Percentiles rank a stretch among this genome's conserved stretches.
Conservation (phyloP, 2,888 invertebrate species). For the Seladonia tumulorum region DNA sequence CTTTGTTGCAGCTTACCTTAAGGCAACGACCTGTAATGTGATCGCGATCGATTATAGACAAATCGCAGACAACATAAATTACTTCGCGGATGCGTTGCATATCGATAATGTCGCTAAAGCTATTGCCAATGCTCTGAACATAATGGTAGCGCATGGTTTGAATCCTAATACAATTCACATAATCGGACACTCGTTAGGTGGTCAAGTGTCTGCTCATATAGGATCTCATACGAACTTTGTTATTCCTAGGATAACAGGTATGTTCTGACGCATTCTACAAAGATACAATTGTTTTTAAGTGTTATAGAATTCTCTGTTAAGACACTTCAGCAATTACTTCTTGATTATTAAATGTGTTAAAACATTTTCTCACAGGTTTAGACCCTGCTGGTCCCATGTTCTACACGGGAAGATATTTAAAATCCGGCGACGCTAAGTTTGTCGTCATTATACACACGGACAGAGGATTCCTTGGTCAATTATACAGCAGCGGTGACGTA, state of each 20-base stretch:
- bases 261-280: constrained; percentile 13
- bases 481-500: constrained; percentile 78
- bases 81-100: constrained; percentile 59
- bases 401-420: constrained; percentile 82
- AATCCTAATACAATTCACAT: constrained; percentile 70
- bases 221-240: constrained; percentile 65
- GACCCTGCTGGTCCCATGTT: constrained; percentile 85
- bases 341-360: background rate
- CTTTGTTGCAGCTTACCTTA: constrained; percentile 79
- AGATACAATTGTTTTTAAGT: background rate
- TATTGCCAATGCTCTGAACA: constrained; percentile 68
- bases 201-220: constrained; percentile 74
- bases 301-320: background rate
- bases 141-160: constrained; percentile 67
- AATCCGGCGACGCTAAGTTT: constrained; percentile 82
- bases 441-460: constrained; percentile 86
- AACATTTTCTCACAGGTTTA: constrained; percentile 78
- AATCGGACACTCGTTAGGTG: constrained; percentile 78
- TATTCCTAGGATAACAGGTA: constrained; percentile 75
- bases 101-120: constrained; percentile 62
- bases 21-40: constrained; percentile 77
- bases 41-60: constrained; percentile 84
- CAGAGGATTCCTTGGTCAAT: constrained; percentile 83
- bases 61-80: constrained; percentile 58
- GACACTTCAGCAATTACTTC: no score